Percentiles rank a stretch among this genome's conserved stretches.
These are phyloP conservation scores for Torymus auratus DNA, from an alignment of 2,888 invertebrate species.

Conservation along the genomic window DNA sequence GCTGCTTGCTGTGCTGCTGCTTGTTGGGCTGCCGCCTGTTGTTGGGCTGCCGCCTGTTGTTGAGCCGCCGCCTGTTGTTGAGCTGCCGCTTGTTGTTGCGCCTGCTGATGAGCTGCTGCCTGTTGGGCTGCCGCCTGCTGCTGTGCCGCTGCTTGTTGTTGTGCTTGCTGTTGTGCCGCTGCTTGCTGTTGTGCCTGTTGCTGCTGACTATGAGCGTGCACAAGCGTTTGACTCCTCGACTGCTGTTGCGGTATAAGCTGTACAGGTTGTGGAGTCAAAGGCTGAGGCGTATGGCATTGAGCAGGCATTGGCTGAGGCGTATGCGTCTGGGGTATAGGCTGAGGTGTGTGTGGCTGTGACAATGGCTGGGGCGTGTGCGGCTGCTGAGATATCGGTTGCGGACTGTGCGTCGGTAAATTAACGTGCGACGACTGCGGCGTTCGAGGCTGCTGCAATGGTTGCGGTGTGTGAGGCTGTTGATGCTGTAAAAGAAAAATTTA, in stretches of 20 bases:
- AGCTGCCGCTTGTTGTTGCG: slow-evolving; percentile 63
- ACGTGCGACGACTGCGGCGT: slow-evolving; percentile 76
- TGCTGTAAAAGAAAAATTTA: slow-evolving; percentile 60
- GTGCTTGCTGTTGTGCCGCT: slow-evolving; percentile 67
- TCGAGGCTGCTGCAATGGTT: slow-evolving; percentile 73
- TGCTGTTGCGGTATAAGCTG: slow-evolving; percentile 71
- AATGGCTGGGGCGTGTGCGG: slow-evolving; percentile 72
- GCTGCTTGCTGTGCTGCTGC: slow-evolving; percentile 62
- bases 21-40: slow-evolving; percentile 66
- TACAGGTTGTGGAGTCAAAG: slow-evolving; percentile 72
- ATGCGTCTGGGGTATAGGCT: slow-evolving; percentile 71
- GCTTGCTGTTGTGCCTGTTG: slow-evolving; percentile 64
- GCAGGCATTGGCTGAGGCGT: slow-evolving; percentile 71
- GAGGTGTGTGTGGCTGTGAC: slow-evolving; percentile 71
- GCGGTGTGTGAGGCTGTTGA: slow-evolving; percentile 75
- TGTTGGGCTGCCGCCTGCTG: slow-evolving; percentile 68
- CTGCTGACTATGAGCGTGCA: slow-evolving; percentile 62
- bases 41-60: slow-evolving; percentile 64
- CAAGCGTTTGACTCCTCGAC: not conserved
- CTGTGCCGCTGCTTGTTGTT: slow-evolving; percentile 63
- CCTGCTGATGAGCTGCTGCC: slow-evolving; percentile 66
- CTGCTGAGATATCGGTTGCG: slow-evolving; percentile 76
- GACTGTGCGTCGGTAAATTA: slow-evolving; percentile 70
- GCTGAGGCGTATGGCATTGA: slow-evolving; percentile 71
- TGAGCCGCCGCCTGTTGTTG: slow-evolving; percentile 69